Evolutionary conservation across 2,797 vertebrate genomes (phyloP), one percentile per base, ranked within the genome.

Genomic region (Anabas testudineus): DNA sequence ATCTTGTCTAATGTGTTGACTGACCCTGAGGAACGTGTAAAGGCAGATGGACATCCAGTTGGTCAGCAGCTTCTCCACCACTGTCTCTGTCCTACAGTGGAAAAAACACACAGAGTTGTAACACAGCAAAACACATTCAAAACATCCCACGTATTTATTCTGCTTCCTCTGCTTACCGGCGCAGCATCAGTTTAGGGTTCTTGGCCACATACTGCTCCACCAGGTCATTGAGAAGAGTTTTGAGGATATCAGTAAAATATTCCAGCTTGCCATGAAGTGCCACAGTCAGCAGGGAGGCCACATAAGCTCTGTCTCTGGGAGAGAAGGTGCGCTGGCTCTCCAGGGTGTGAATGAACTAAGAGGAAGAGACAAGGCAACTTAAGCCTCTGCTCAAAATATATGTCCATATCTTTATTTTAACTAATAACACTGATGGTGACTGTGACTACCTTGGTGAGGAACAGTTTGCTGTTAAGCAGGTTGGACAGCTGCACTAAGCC

Each of bases 1-100:
- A 18, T 22, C 10, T 10, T 32, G 24, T 49, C 7, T 14, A 8
- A 3, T 58, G 28, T n/a, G 13, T n/a, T 16, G 16, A 88, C 93
- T 87, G 68, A 99, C 98, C 96, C 97, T 95, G 73, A 99, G 95
- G 30, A 98, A 98, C 0, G 96, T 85, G 0, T 98, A 99, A 14
- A 99, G 95, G 76, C 97, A 98, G 93, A 99, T 99, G 78, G 98
- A 99, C 96, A 99, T 99, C 97, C 98, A 99, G 91, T 99, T 99
- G 72, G 97, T 98, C 86, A 99, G 92, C 80, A 99, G 92, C 88
- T 99, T 99, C 88, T 99, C 98, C 64, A 99, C 98, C 82, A 99
- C 98, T 0, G 97, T 98, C 93, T 99, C 97, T 1, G 98, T 99
- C 89, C 98, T 99, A 88, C 61, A 92, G 30, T 73, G 12, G 51